Evolutionary conservation across 92 coral and sea anemone genomes (phyloP), one percentile per base, ranked within the genome.

Genomic region (Zoanthus sansibaricus): DNA sequence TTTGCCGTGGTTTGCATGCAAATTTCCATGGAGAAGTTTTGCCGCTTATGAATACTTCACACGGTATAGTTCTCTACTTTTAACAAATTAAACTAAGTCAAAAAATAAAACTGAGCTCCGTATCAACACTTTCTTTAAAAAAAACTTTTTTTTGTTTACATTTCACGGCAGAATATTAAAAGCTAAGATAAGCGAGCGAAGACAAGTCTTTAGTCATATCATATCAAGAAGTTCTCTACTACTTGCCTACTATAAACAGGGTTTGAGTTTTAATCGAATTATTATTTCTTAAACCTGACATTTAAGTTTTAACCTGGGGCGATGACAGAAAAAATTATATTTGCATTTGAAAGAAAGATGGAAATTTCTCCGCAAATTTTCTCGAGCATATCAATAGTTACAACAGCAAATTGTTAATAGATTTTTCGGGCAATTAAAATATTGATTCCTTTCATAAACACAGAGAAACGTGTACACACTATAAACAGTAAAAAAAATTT

Each of bases 291-390:
- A 45, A n/a, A 44, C 6, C 30, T 76, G 66, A n/a, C 46, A 42
- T 76, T 76, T 25, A 25, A 25, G 25, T 25, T 25, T 25, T 54
- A 54, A 21, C 82, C 67, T 76, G 16, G 48, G 82, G 68, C 68
- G 14, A 76, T 52, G 47, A 9, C 25, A 30, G 33, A 52, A 52
- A 76, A 0, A 49, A 46, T 25, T 51, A 76, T 52, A 20, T 69
- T 30, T 69, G 42, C 25, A 16, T 45, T 74, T 47, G 12, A 76
- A 76, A 76, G 52, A 5, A 76, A 11, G 12, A 76, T 30, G 48
- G 52, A 76, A 54, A 31, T 2, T 21, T 76, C 52, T 76, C 62
- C 49, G 21, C 10, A 17, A 6, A 31, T 76, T 76, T 76, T 76
- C 32, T 15, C 47, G 25, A 76, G 33, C 67, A 76, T 21, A 31